Conservation (phyloP, 2,113 vertebrate genomes). For the Mixornis gularis region DNA sequence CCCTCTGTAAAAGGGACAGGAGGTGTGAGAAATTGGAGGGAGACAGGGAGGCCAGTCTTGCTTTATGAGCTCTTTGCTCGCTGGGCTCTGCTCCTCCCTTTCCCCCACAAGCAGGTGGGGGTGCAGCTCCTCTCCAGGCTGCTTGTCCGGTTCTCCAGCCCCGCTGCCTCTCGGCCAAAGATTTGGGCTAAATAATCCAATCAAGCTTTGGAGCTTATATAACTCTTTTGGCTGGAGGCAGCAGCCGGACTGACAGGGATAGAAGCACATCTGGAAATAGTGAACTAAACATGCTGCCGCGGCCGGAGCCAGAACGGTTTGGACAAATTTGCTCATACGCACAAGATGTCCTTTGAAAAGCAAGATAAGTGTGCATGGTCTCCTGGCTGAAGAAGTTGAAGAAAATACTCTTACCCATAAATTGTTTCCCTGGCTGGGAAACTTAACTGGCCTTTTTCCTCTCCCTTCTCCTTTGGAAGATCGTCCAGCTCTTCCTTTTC, state of each 20-base stretch:
- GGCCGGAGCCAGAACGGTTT: not conserved
- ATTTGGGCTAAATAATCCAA: conserved; percentile 52
- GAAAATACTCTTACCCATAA: not conserved
- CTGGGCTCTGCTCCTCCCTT: not conserved
- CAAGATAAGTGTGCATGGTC: not conserved
- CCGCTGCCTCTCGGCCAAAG: not conserved
- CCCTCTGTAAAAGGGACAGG: not conserved
- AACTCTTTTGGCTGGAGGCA: conserved; percentile 22
- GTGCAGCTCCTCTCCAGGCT: not conserved
- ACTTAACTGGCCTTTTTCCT: not conserved
- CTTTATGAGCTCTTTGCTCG: not conserved
- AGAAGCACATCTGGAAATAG: conserved; percentile 50
- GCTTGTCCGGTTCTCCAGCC: not conserved
- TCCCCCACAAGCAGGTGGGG: accelerated
- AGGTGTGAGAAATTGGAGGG: not conserved
- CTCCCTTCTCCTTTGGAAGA: not conserved
- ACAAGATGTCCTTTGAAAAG: conserved; percentile 36
- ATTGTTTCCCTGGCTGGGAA: not conserved
- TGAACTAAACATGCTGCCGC: not conserved
- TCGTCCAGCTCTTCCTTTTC: not conserved
- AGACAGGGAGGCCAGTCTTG: not conserved
- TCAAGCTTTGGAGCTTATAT: conserved; percentile 46
- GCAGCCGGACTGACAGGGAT: not conserved
- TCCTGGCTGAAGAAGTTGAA: not conserved
- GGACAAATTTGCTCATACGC: conserved; percentile 14